phyloP scores from a whole-genome alignment of 2,888 invertebrate genomes.

The Tolmerus cingulatus region DNA sequence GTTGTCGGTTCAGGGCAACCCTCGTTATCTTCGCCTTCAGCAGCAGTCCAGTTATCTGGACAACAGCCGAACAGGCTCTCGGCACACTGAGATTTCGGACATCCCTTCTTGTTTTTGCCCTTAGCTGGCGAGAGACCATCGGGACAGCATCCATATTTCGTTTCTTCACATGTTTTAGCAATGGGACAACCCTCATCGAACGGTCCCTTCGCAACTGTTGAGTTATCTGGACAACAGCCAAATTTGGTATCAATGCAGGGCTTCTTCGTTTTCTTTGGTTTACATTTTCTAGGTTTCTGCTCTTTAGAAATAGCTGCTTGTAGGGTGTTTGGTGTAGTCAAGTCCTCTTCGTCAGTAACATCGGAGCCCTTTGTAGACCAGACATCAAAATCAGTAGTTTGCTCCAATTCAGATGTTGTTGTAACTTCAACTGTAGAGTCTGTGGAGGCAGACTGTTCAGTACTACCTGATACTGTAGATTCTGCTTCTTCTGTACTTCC shows the following conservation, averaged over 20 bases:
- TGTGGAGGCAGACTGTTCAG: not conserved
- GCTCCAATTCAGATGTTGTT: slow-evolving; percentile 52
- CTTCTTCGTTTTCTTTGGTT: slow-evolving; percentile 62
- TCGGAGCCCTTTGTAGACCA: slow-evolving; percentile 57
- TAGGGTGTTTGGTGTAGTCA: slow-evolving; percentile 67
- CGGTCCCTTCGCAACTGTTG: slow-evolving; percentile 79
- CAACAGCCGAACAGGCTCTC: slow-evolving; percentile 90
- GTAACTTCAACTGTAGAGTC: slow-evolving; percentile 10
- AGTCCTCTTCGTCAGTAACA: slow-evolving; percentile 56
- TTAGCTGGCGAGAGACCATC: slow-evolving; percentile 72
- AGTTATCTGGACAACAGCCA: slow-evolving; percentile 87
- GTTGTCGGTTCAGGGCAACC: slow-evolving; percentile 77
- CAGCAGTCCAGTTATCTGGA: slow-evolving; percentile 76
- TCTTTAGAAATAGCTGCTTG: slow-evolving; percentile 66
- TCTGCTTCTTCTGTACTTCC: slow-evolving; percentile 42
- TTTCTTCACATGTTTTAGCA: slow-evolving; percentile 67
- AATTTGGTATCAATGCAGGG: slow-evolving; percentile 72
- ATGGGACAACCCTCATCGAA: slow-evolving; percentile 81
- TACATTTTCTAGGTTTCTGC: slow-evolving; percentile 67
- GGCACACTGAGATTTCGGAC: slow-evolving; percentile 76
- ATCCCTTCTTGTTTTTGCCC: slow-evolving; percentile 76
- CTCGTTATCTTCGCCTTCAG: slow-evolving; percentile 79
- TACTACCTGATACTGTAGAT: slow-evolving; percentile 22
- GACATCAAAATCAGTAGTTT: slow-evolving; percentile 57
- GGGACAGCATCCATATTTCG: slow-evolving; percentile 72